Base-by-base conservation (phyloP, 2,797 vertebrate species). In the Sitta carolinensis region DNA sequence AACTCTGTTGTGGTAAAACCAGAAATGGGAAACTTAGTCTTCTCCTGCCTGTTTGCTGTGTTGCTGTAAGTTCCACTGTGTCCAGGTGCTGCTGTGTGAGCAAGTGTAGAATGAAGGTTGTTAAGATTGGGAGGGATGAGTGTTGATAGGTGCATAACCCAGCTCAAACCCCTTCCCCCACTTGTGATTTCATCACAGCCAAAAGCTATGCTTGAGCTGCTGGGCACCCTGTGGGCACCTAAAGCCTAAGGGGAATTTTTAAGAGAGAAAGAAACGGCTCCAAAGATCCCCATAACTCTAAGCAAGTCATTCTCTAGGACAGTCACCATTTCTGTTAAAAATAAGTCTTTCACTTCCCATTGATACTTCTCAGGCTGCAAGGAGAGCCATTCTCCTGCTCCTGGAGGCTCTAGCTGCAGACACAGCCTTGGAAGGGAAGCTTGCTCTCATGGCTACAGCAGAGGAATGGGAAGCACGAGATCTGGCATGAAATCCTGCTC, bases 391-490 rank as follows among this genome's bases (percentile, higher is more conserved):
- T 68, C 72, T 89, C 32, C 57, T 92, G 86, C 61, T 95, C 45
- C 95, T 95, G 90, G 86, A 94, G 92, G 92, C 88, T 77, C 38
- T 47, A 89, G 84, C 84, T 95, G 78, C 93, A 95, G 95, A 94
- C 90, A 92, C 84, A 91, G 95, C 92, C 90, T 75, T 95, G 95
- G 94, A 95, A 95, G 87, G 90, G 82, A 94, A 94, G 72, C 43
- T 88, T 84, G 94, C 87, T 94, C 89, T 96, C 92, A 93, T 91
- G 90, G 94, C 92, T 96, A 59, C 36, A 0, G 90, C 43, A 42
- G 61, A 97, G 89, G 95, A 96, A 97, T 95, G 96, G 96, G 95
- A 95, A 97, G 95, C 96, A 97, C 54, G 92, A 95, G 94, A 95
- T 95, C 92, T 96, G 95, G 96, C 93, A 27, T 54, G 50, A 25